Percentiles rank a stretch among this genome's conserved stretches.
These are phyloP conservation scores for Drosophila leonis DNA, from an alignment of 2,888 invertebrate genomes.

Conservation along the genomic window DNA sequence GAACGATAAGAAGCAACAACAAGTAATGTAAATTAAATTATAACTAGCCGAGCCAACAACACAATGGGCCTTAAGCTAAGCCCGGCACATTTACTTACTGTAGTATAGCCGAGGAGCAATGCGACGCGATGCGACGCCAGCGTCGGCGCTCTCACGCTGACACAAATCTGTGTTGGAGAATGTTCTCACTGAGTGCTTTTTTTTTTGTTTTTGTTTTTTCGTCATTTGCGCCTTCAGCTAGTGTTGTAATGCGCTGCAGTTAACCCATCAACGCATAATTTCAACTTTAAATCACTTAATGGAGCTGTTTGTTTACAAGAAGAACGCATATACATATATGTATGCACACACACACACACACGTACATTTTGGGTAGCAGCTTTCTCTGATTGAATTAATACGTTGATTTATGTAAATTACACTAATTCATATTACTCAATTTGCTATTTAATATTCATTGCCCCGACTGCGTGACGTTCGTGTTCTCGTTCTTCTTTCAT, in stretches of 20 bases:
- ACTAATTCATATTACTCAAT: constrained; percentile 80
- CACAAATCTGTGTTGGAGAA: constrained; percentile 56
- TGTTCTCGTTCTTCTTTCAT: constrained; percentile 39
- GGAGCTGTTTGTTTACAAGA: constrained; percentile 69
- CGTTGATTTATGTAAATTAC: constrained; percentile 80
- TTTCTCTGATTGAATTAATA: constrained; percentile 78
- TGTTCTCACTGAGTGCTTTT: constrained; percentile 31
- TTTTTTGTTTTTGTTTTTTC: constrained; percentile 26
- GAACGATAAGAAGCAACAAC: constrained; percentile 48
- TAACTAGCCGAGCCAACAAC: constrained; percentile 70
- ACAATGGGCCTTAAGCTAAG: constrained; percentile 62
- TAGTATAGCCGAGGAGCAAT: constrained; percentile 33
- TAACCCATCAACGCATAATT: constrained; percentile 64
- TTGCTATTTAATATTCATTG: constrained; percentile 80
- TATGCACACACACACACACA: not conserved
- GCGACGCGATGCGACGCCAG: constrained; percentile 7
- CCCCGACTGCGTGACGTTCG: constrained; percentile 26
- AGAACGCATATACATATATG: constrained; percentile 9
- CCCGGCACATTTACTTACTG: constrained; percentile 54
- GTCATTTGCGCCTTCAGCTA: constrained; percentile 28
- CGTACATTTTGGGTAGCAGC: constrained; percentile 46
- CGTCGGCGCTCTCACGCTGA: constrained; percentile 69
- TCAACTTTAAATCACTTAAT: constrained; percentile 78
- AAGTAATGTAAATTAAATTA: constrained; percentile 70
- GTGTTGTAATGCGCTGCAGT: constrained; percentile 56